A percentile compares a stretch with the other conserved stretches of the same genome.
Evolutionary conservation across 2,797 vertebrate species (phyloP).

Genomic region (Meda fulgida): DNA sequence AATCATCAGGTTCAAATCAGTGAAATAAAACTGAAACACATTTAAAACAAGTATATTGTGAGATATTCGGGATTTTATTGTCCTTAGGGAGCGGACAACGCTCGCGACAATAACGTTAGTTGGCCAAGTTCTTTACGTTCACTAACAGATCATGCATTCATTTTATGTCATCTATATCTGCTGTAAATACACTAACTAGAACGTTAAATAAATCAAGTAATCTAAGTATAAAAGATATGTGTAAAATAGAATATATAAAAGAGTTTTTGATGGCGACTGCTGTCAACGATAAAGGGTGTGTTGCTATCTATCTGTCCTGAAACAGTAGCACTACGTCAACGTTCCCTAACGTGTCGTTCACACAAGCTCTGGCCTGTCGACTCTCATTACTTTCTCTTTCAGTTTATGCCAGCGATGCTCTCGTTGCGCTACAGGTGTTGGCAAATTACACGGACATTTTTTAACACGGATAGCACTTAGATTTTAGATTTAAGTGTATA

Average conservation of each 20-base stretch:
- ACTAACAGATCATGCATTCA: not conserved
- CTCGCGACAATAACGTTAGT: slow-evolving; percentile 68
- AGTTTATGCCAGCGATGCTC: not conserved
- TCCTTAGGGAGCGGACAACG: slow-evolving; percentile 70
- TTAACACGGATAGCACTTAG: not conserved
- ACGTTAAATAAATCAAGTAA: not conserved
- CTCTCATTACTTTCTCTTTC: slow-evolving; percentile 33
- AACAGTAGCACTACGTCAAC: not conserved
- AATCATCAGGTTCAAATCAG: not conserved
- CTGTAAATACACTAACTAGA: not conserved
- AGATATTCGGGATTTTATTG: slow-evolving; percentile 14
- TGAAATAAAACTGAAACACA: not conserved
- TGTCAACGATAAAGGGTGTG: slow-evolving; percentile 37
- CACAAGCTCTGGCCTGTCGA: not conserved
- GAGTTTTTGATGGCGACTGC: not conserved
- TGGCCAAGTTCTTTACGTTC: slow-evolving; percentile 37
- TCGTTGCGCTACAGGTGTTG: not conserved
- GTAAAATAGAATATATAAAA: not conserved
- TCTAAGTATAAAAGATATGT: not conserved
- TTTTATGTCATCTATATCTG: not conserved
- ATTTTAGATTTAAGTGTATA: not conserved
- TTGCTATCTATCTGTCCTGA: not conserved
- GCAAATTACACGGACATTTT: not conserved
- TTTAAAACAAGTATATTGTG: not conserved
- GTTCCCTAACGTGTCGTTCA: not conserved